Conservation (phyloP, 1,140 invertebrate species). For the Lepidotrigona ventralis region DNA sequence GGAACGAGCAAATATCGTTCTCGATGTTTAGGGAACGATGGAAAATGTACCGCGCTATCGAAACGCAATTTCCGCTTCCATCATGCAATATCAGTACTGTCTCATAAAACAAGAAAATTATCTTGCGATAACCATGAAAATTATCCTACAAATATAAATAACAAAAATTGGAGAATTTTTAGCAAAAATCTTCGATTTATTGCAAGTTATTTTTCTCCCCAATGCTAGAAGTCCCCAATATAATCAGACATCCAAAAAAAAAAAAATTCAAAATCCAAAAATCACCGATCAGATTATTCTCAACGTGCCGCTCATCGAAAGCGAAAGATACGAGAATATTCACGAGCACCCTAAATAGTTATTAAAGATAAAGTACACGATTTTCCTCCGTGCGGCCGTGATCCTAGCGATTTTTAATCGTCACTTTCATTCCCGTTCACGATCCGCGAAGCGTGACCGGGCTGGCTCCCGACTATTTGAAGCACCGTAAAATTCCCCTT, state of each 20-base stretch:
- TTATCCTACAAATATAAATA: no score
- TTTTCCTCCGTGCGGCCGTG: constrained; percentile 49
- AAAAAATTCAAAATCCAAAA: no score
- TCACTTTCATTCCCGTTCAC: constrained; percentile 66
- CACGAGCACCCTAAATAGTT: background rate
- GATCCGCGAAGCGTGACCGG: constrained; percentile 58
- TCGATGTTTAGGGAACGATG: background rate
- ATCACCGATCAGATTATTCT: no score
- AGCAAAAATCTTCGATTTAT: background rate
- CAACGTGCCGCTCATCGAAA: no score
- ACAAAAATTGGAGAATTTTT: no score
- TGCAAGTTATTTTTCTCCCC: background rate
- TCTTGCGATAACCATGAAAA: background rate
- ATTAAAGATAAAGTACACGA: constrained; percentile 11
- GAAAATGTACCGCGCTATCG: background rate
- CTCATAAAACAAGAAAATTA: no score
- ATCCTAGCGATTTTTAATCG: constrained; percentile 56
- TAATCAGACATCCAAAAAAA: no score
- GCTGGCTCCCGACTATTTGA: constrained; percentile 48
- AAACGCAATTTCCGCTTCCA: background rate
- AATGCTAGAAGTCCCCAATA: no score
- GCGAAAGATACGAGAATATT: no score
- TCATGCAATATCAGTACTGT: no score
- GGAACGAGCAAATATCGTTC: background rate
- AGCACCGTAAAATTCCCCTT: constrained; percentile 69